These are phyloP conservation scores for Lagothrix lagotricha DNA, from an alignment of 2,797 vertebrate species.

Conservation along the genomic window DNA sequence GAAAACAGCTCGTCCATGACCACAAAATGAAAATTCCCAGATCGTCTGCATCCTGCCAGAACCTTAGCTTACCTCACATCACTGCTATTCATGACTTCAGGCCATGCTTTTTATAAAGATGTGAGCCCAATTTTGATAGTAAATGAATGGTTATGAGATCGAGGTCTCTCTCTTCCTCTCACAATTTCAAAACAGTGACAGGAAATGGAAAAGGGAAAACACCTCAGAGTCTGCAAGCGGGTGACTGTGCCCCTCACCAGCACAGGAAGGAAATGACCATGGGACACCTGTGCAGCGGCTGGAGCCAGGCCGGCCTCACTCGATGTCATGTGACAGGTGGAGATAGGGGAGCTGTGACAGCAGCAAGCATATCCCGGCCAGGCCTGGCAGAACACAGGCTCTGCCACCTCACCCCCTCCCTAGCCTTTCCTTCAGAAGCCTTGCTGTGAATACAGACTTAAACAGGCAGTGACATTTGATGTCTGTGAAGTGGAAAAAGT, in stretches of 20 bases:
- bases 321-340: not conserved
- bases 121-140: not conserved
- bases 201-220: conserved; percentile 75
- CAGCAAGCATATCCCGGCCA: not conserved
- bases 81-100: not conserved
- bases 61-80: not conserved
- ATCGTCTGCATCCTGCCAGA: not conserved
- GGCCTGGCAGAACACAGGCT: not conserved
- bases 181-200: conserved; percentile 38
- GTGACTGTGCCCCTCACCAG: conserved; percentile 58
- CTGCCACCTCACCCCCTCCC: not conserved
- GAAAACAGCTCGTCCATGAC: not conserved
- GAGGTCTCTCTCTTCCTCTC: conserved; percentile 16
- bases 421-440: not conserved
- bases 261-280: conserved; percentile 78
- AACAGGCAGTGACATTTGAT: not conserved
- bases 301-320: not conserved
- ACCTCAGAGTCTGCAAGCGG: conserved; percentile 68
- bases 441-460: not conserved
- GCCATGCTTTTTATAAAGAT: not conserved
- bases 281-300: conserved; percentile 75
- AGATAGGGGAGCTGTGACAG: not conserved
- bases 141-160: not conserved
- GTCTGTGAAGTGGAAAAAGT: not conserved
- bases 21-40: not conserved